A percentile compares a stretch with the other conserved stretches of the same genome.
These are phyloP conservation scores for Podilymbus podiceps DNA, from an alignment of 2,113 vertebrate species.

Conservation along the genomic window DNA sequence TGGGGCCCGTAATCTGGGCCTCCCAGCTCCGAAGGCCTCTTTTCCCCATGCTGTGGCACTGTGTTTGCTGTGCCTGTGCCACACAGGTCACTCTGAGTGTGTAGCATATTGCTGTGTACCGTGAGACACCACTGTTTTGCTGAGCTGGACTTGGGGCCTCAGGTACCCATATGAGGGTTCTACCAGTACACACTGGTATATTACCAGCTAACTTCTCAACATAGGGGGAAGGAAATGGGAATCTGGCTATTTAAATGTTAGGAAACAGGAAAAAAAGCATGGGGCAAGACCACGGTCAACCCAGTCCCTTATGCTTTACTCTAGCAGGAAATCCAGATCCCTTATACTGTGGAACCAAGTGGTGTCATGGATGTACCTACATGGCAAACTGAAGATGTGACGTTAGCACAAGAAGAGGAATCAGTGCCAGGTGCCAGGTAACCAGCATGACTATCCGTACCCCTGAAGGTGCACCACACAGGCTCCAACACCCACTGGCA, in stretches of 20 bases:
- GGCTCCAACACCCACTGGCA: not conserved
- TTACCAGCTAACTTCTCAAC: not conserved
- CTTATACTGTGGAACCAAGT: rapidly evolving
- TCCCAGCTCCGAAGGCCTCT: not conserved
- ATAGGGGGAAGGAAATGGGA: not conserved
- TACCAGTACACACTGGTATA: not conserved
- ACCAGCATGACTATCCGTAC: not conserved
- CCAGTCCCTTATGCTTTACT: not conserved
- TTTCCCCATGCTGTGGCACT: rapidly evolving
- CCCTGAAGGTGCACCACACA: not conserved
- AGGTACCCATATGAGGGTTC: not conserved
- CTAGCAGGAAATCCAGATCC: not conserved
- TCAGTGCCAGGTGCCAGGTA: not conserved
- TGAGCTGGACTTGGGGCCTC: not conserved
- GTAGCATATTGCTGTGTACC: not conserved
- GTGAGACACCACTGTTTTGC: not conserved
- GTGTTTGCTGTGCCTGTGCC: not conserved
- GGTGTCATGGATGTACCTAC: not conserved
- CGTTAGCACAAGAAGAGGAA: not conserved
- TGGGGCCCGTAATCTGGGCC: not conserved
- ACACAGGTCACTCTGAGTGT: not conserved
- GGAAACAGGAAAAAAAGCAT: not conserved
- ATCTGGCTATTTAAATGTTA: not conserved
- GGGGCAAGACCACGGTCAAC: not conserved
- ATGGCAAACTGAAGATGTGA: not conserved